A percentile compares a stretch with the other conserved stretches of the same genome.
phyloP scores from a whole-genome alignment of 2,113 vertebrate species.

The Corvus moneduloides region DNA sequence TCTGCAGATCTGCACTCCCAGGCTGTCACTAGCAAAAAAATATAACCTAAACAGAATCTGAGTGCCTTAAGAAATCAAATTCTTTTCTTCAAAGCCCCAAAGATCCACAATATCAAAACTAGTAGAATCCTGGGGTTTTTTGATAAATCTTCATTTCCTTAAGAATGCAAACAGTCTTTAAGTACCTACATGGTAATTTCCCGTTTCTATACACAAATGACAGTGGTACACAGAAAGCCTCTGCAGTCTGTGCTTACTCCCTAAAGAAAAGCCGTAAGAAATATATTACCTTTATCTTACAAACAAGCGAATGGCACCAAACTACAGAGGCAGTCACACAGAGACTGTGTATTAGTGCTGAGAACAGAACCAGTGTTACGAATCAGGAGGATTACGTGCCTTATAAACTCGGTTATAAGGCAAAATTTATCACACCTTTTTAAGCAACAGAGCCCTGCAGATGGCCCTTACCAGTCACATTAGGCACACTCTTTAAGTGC shows the following conservation, averaged over 20 bases:
- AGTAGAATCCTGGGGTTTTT: neutral
- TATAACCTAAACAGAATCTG: neutral
- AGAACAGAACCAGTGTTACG: neutral
- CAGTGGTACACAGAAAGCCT: neutral
- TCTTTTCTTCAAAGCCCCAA: neutral
- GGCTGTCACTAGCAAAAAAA: neutral
- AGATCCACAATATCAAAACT: neutral
- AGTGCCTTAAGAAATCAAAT: neutral
- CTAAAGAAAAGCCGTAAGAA: neutral
- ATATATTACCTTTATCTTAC: neutral
- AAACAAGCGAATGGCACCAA: neutral
- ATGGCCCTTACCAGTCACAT: constrained; percentile 70
- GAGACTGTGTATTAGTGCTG: neutral
- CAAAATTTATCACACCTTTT: neutral
- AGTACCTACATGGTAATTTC: neutral
- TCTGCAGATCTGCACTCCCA: neutral
- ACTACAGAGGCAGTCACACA: neutral
- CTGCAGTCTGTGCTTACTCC: neutral
- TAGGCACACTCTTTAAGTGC: constrained; percentile 75
- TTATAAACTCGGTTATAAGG: neutral
- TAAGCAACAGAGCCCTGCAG: constrained; percentile 20
- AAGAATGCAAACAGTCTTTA: neutral
- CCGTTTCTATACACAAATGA: neutral
- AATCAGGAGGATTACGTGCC: neutral
- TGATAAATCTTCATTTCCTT: neutral